These are phyloP conservation scores for Euplagia quadripunctaria DNA, from an alignment of 2,888 invertebrate genomes.

Conservation along the genomic window DNA sequence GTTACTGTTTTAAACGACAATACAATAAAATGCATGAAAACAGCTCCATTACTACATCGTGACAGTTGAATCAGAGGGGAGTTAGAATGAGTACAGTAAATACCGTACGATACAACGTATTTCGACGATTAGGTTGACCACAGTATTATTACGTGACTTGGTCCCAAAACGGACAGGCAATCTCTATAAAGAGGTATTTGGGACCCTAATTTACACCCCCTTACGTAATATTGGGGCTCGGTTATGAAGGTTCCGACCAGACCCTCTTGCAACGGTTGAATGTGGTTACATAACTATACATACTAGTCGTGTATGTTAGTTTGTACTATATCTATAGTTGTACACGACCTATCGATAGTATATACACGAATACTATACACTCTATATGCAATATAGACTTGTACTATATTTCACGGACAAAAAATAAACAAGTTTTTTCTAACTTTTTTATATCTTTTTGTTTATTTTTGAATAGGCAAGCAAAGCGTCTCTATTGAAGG, in stretches of 20 bases:
- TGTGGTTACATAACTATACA: conserved; percentile 13
- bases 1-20: not conserved
- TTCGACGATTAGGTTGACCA: conserved; percentile 73
- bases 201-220: conserved; percentile 85
- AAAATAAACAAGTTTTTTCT: too few relatives aligned
- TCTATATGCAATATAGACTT: too few relatives aligned
- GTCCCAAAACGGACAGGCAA: conserved; percentile 77
- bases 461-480: too few relatives aligned
- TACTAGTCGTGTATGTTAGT: not conserved
- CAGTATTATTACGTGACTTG: conserved; percentile 83
- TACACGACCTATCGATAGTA: too few relatives aligned
- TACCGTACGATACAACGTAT: conserved; percentile 60
- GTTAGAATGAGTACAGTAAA: conserved; percentile 62
- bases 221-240: conserved; percentile 76
- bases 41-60: conserved; percentile 27
- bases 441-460: too few relatives aligned
- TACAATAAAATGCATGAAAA: conserved; percentile 50
- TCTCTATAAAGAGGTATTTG: conserved; percentile 83
- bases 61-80: conserved; percentile 34
- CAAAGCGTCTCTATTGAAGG: too few relatives aligned
- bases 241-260: conserved; percentile 75
- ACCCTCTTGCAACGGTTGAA: conserved; percentile 57
- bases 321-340: not conserved
- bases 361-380: too few relatives aligned
- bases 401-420: too few relatives aligned